Conservation (phyloP, 1,140 invertebrate species). For the Cotesia vestalis region DNA sequence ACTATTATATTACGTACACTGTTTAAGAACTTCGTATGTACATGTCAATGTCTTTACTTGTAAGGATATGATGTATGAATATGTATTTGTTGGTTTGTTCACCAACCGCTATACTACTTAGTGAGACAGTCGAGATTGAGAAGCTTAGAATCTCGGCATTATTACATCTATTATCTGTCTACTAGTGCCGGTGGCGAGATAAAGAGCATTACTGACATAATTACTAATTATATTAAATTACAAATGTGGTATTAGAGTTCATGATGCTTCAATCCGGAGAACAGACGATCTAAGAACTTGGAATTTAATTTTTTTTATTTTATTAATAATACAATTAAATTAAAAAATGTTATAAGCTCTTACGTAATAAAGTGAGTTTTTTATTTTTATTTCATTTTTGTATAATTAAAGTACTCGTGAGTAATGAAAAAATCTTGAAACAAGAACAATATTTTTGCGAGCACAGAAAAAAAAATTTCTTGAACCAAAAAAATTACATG, state of each 20-base stretch:
- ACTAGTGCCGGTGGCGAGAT: neutral
- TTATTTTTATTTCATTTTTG: no score
- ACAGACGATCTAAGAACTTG: no score
- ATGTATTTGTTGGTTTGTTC: slow-evolving; percentile 22
- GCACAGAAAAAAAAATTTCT: no score
- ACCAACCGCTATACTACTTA: slow-evolving; percentile 11
- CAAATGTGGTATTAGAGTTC: neutral
- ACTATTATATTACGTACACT: no score
- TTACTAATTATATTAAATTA: slow-evolving; percentile 4
- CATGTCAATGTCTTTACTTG: neutral
- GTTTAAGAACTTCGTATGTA: neutral
- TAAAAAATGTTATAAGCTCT: no score
- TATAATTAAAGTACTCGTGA: no score
- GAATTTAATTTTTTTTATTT: no score
- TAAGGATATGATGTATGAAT: neutral
- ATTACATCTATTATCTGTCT: slow-evolving; percentile 22
- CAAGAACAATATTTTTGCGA: no score
- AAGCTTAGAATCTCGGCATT: slow-evolving; percentile 6
- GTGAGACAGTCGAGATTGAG: slow-evolving; percentile 16
- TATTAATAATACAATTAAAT: no score
- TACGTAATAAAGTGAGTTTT: no score
- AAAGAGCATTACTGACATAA: slow-evolving; percentile 2
- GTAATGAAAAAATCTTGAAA: no score
- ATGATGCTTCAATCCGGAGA: neutral
- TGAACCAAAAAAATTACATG: no score